These are phyloP conservation scores for Thymelicus sylvestris DNA, from an alignment of 2,888 invertebrate species.

Conservation along the genomic window DNA sequence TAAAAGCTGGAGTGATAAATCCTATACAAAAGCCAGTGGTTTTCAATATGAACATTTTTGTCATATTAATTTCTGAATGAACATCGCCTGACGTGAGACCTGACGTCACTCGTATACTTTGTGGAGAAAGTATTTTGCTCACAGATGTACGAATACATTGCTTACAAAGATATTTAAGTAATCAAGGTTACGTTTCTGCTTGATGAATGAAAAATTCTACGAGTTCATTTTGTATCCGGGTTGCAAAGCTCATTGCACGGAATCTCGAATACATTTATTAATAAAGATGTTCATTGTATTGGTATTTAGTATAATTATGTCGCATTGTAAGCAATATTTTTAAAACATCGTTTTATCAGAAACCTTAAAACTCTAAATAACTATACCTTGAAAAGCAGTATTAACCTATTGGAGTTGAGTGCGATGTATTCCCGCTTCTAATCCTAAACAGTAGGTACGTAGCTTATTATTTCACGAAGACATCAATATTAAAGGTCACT, in stretches of 20 bases:
- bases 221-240: conserved; percentile 1
- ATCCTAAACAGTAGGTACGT: not conserved
- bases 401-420: too few species aligned
- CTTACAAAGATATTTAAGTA: conserved; percentile 15
- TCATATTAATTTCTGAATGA: conserved; percentile 30
- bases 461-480: not conserved
- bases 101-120: conserved; percentile 27
- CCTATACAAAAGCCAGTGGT: conserved; percentile 23
- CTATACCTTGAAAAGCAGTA: too few species aligned
- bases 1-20: conserved; percentile 15
- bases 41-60: conserved; percentile 24
- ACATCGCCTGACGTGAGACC: conserved; percentile 10
- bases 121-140: conserved; percentile 39
- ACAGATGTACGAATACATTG: conserved; percentile 28
- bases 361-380: too few species aligned
- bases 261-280: too few species aligned
- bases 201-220: conserved; percentile 21
- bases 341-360: too few species aligned
- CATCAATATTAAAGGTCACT: not conserved
- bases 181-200: conserved; percentile 29
- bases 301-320: too few species aligned
- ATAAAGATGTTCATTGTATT: too few species aligned
- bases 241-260: too few species aligned
- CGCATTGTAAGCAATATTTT: too few species aligned
- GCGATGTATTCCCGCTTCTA: not conserved